Evolutionary conservation across 2,888 invertebrate species (phyloP).

Genomic region (Corbicula japonica): DNA sequence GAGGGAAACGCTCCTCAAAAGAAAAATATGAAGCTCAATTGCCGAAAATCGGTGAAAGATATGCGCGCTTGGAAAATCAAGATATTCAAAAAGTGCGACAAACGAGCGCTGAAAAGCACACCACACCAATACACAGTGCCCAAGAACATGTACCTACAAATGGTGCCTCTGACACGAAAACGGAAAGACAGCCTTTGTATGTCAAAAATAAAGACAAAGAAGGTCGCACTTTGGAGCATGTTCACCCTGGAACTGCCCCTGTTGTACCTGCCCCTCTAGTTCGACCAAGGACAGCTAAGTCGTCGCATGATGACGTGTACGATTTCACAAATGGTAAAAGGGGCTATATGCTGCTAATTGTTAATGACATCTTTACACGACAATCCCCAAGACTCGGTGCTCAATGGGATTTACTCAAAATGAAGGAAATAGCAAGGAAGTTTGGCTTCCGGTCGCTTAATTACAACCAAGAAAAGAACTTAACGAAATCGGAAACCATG

Average conservation of each 20-base stretch:
- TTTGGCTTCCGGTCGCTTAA: conserved; percentile 55
- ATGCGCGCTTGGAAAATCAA: too few relatives aligned
- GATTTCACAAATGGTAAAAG: conserved; percentile 49
- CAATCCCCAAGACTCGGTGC: conserved; percentile 52
- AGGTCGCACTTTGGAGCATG: too few relatives aligned
- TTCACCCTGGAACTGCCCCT: too few relatives aligned
- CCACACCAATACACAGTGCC: too few relatives aligned
- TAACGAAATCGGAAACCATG: conserved; percentile 44
- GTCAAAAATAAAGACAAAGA: too few relatives aligned
- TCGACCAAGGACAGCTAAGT: neutral
- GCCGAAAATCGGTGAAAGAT: too few relatives aligned
- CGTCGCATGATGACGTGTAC: conserved; percentile 37
- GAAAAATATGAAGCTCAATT: too few relatives aligned
- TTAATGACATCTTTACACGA: conserved; percentile 52
- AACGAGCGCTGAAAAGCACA: neutral
- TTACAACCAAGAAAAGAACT: conserved; percentile 35
- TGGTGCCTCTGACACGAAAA: neutral
- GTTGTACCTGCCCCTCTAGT: neutral
- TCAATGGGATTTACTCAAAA: conserved; percentile 49
- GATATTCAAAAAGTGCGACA: neutral
- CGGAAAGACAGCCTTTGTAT: neutral
- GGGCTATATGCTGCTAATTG: conserved; percentile 54
- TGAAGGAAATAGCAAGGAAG: conserved; percentile 47
- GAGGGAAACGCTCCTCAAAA: too few relatives aligned
- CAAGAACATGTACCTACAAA: neutral